Base-by-base conservation (phyloP, 2,888 invertebrate genomes). In the Tetramorium bicarinatum region DNA sequence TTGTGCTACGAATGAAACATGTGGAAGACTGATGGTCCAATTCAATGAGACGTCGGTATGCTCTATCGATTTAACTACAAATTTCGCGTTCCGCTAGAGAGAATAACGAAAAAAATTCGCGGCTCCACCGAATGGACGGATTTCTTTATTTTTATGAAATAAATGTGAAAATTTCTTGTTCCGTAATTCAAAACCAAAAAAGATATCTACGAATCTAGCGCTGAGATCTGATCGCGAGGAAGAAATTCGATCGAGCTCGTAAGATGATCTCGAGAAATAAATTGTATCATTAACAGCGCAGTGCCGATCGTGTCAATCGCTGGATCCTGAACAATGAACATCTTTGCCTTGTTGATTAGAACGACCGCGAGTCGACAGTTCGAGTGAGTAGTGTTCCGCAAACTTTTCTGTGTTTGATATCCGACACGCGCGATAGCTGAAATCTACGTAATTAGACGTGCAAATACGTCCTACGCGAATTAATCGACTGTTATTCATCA, bases 381-480 rank as follows among this genome's bases (percentile, higher is more conserved):
- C 52, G 47, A 52, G 74, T 62, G 82, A 84, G 34, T 74, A 69
- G 25, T n/a, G 41, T 47, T 59, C 47, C 25, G 21, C 21, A 59
- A 79, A 18, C 41, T 67, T 59, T 52, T 66, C 34, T 15, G 44
- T 76, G 13, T 47, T 38, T 3, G 6, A 15, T 66, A 56, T 21
- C 25, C 34, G 7, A 49, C 25, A 21, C 18, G 34, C 18, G 13
- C 44, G 8, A 69, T 47, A 41, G 44, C 6, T 56, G 18, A 9
- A 41, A n/a, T 13, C n/a, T 13, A 54, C 29, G 9, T 41, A 66
- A 54, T 76, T 54, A 76, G 13, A 77, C 38, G 25, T 56, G 44
- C 21, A 71, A 71, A 56, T 67, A 49, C n/a, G 41, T 54, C 67
- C 8, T 13, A 6, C 21, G 1, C 15, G n/a, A 9, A 25, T 13